A percentile compares a stretch with the other conserved stretches of the same genome.
Evolutionary conservation across 2,888 invertebrate genomes (phyloP).

Genomic region (Hesperia comma): DNA sequence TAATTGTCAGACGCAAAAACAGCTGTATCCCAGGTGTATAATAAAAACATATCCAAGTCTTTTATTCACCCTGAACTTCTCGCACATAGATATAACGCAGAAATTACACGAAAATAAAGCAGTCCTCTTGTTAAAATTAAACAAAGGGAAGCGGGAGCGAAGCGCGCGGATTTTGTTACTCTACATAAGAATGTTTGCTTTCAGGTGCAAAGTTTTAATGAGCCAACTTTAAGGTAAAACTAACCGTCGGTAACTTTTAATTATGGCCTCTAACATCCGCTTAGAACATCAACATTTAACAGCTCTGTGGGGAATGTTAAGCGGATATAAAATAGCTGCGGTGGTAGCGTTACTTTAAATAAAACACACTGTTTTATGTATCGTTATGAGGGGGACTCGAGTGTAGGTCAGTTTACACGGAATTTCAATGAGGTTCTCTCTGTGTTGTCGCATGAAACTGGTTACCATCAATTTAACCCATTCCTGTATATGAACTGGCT

Average conservation of each 20-base stretch:
- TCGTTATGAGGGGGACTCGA: neutral
- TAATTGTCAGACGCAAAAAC: too few species aligned
- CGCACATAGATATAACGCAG: neutral
- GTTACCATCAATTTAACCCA: too few species aligned
- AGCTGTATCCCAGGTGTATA: neutral
- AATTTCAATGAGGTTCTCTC: neutral
- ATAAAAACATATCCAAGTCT: neutral
- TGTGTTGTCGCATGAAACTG: neutral
- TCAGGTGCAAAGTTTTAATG: constrained; percentile 78
- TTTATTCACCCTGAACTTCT: neutral
- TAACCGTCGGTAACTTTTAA: constrained; percentile 73
- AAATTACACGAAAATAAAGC: constrained; percentile 23
- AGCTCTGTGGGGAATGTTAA: constrained; percentile 30
- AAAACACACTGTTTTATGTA: constrained; percentile 2
- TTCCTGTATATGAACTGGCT: too few species aligned
- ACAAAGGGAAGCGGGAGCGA: constrained; percentile 42
- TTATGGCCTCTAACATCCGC: constrained; percentile 67
- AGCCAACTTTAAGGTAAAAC: constrained; percentile 74
- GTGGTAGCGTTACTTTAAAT: constrained; percentile 18
- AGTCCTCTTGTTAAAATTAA: constrained; percentile 27
- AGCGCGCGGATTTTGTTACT: constrained; percentile 57
- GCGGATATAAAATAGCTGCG: constrained; percentile 27
- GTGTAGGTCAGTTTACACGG: neutral
- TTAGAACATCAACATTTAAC: constrained; percentile 41
- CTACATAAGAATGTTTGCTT: constrained; percentile 70